Evolutionary conservation across 1,140 invertebrate species (phyloP), one percentile per base, ranked within the genome.

Genomic region (Brachionus rubens): DNA sequence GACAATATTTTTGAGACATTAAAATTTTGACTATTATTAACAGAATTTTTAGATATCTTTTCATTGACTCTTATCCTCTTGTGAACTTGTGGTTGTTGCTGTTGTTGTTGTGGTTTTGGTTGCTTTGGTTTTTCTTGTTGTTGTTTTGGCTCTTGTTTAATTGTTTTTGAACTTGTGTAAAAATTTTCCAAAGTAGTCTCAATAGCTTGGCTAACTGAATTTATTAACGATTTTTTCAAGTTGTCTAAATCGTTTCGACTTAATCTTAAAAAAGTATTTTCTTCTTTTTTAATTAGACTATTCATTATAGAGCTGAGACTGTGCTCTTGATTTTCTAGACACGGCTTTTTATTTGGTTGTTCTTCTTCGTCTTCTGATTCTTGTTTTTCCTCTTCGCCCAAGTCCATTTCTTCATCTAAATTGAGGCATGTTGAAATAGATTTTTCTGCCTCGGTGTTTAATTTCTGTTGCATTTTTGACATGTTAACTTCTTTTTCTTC

Each of bases 11-110:
- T 65, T 1, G 59, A 65, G 6, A 65, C 59, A 43, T 65, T 65
- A 28, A 65, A 65, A 65, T 65, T 65, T 65, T 65, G 59, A 65
- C 59, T 65, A 43, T 65, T 59, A 21, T 59, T 65, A 14, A 41
- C 12, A 6, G 33, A 65, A 28, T 65, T 65, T 65, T 65, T 65
- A 12, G 36, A 36, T 26, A 43, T 26, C 43, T 65, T 65, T 43
- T 65, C 59, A 65, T 65, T 65, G 12, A 65, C 36, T 21, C 59
- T 21, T 5, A 65, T 65, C 21, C 59, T 24, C 10, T 65, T 65
- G 1, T 24, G 59, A 9, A 28, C 36, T 26, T 30, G 54, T 21
- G 26, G 3, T 14, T 59, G 26, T 12, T 30, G 54, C 1, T 30
- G 28, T 1, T 59, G 54, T 16, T 59, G 54, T 28, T 5, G 50